phyloP scores from a whole-genome alignment of 2,113 vertebrate genomes.

The Vombatus ursinus region DNA sequence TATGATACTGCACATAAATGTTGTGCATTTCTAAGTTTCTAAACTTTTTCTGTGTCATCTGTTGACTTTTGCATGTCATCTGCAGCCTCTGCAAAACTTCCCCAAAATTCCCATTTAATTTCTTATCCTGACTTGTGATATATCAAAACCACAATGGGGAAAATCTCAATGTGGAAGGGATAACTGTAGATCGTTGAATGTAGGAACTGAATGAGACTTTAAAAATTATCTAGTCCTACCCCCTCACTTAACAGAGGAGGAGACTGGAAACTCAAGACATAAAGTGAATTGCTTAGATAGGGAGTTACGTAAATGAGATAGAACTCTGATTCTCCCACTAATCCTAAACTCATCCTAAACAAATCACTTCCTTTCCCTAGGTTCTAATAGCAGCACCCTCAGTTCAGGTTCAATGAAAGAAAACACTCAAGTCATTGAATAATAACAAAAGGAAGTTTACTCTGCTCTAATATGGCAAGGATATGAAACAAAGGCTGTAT shows the following conservation, averaged over 20 bases:
- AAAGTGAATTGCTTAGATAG: neutral
- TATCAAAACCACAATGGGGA: too few relatives aligned
- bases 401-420: neutral
- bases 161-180: too few relatives aligned
- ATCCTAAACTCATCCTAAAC: neutral
- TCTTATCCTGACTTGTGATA: too few relatives aligned
- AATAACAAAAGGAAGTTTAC: neutral
- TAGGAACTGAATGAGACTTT: neutral
- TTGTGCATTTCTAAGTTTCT: too few relatives aligned
- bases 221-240: neutral
- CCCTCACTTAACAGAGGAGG: neutral
- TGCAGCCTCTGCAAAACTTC: too few relatives aligned
- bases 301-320: neutral
- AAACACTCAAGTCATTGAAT: neutral
- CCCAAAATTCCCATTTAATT: too few relatives aligned
- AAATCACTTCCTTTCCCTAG: neutral
- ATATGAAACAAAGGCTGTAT: neutral
- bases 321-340: neutral
- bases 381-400: neutral
- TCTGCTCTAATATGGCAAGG: neutral
- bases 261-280: neutral
- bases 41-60: too few relatives aligned
- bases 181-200: neutral
- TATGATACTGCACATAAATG: neutral
- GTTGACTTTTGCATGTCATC: too few relatives aligned